A percentile compares a stretch with the other conserved stretches of the same genome.
phyloP scores from a whole-genome alignment of 2,888 invertebrate genomes.

The Troides oblongomaculatus region DNA sequence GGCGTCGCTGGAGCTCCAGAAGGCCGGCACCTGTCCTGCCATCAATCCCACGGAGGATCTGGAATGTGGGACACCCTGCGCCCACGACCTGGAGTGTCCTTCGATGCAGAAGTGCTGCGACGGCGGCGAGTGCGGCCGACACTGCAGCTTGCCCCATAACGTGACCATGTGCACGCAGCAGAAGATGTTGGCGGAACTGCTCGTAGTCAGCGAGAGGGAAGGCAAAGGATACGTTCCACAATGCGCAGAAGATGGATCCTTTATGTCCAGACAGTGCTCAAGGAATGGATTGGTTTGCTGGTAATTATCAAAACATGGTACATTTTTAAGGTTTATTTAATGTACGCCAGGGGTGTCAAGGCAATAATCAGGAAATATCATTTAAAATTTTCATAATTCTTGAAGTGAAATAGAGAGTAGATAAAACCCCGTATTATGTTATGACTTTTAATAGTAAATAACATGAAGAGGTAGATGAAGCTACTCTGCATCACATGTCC shows the following conservation, averaged over 20 bases:
- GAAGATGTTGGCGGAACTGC: conserved; percentile 86
- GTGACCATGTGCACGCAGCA: conserved; percentile 90
- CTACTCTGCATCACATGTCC: too few species aligned
- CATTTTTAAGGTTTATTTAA: background rate
- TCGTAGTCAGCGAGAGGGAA: conserved; percentile 88
- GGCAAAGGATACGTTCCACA: conserved; percentile 92
- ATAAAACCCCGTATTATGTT: too few species aligned
- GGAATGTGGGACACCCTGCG: conserved; percentile 84
- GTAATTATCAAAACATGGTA: conserved; percentile 52
- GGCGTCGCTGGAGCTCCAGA: conserved; percentile 86
- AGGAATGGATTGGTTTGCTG: conserved; percentile 92
- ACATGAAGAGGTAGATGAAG: too few species aligned
- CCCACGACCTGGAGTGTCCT: conserved; percentile 90
- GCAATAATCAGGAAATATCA: too few species aligned
- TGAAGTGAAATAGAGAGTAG: too few species aligned
- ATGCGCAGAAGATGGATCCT: conserved; percentile 85
- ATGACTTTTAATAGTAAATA: too few species aligned
- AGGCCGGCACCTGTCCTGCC: conserved; percentile 88
- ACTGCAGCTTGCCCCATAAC: conserved; percentile 87
- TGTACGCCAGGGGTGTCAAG: too few species aligned
- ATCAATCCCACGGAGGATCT: conserved; percentile 58
- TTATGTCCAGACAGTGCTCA: conserved; percentile 88
- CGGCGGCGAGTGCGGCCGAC: conserved; percentile 85
- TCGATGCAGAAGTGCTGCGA: conserved; percentile 91
- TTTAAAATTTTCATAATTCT: too few species aligned